A percentile compares a stretch with the other conserved stretches of the same genome.
Evolutionary conservation across 2,113 vertebrate species (phyloP).

Genomic region (Thryonomys swinderianus): DNA sequence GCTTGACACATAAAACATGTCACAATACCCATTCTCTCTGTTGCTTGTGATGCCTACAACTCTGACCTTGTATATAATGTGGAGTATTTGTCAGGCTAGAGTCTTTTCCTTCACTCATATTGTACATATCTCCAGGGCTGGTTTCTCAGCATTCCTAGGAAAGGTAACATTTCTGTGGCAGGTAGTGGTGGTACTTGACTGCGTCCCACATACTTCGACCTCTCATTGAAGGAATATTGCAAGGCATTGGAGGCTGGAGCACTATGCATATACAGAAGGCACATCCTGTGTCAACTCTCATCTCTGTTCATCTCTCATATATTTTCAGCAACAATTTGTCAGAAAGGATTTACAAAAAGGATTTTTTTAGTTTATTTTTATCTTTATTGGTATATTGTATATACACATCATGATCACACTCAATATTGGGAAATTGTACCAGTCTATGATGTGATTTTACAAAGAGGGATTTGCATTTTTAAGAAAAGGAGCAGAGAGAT

Average conservation of each 20-base stretch:
- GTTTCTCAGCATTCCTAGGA: not conserved
- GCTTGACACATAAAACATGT: not conserved
- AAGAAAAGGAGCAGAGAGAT: not conserved
- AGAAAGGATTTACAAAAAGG: not conserved
- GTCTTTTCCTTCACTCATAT: not conserved
- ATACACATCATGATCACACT: no score
- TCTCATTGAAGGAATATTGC: not conserved
- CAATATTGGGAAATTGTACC: no score
- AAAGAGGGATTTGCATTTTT: not conserved
- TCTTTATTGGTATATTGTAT: no score
- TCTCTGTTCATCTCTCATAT: not conserved
- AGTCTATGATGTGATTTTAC: no score
- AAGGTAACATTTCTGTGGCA: not conserved
- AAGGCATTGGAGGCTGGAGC: not conserved
- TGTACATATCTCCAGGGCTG: not conserved
- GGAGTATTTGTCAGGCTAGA: not conserved
- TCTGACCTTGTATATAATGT: fast-evolving
- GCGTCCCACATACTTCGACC: not conserved
- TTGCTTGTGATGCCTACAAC: not conserved
- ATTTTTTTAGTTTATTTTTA: no score
- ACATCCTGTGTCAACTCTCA: not conserved
- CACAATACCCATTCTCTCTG: not conserved
- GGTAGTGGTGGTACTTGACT: not conserved
- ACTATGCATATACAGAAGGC: not conserved
- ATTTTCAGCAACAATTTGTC: no score